Conservation (phyloP, 2,888 invertebrate genomes). For the Pachliopta kotzebuea region DNA sequence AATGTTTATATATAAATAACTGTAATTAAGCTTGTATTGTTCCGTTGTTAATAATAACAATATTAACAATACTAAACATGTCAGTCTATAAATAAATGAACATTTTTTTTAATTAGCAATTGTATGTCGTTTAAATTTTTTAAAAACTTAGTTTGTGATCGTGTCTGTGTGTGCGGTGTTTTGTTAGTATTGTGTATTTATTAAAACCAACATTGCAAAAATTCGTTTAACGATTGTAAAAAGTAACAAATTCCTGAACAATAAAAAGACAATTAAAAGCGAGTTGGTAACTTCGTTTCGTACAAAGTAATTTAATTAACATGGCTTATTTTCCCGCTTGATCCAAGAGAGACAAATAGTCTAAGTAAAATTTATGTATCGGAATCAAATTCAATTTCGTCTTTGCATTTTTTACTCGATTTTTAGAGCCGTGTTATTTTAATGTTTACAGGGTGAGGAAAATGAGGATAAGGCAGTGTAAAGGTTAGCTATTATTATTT, state of each 20-base stretch:
- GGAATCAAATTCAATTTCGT: constrained; percentile 79
- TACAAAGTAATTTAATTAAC: constrained; percentile 75
- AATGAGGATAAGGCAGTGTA: constrained; percentile 46
- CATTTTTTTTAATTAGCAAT: no score
- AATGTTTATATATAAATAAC: no score
- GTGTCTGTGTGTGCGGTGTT: neutral
- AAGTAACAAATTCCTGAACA: constrained; percentile 18
- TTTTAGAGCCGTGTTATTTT: constrained; percentile 63
- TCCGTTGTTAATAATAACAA: no score
- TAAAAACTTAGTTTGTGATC: neutral
- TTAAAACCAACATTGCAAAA: constrained; percentile 1
- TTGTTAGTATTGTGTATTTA: neutral
- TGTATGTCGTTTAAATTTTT: neutral
- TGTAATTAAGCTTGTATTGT: no score
- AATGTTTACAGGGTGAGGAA: constrained; percentile 46
- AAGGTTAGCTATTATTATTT: neutral
- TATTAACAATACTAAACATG: no score
- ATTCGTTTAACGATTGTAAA: constrained; percentile 16
- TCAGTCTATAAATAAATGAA: no score
- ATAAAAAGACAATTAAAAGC: constrained; percentile 62
- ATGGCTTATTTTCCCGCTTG: constrained; percentile 70
- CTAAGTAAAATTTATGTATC: constrained; percentile 80
- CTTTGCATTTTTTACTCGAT: constrained; percentile 76
- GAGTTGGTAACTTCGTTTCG: constrained; percentile 62
- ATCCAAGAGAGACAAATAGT: constrained; percentile 75